A percentile compares a stretch with the other conserved stretches of the same genome.
phyloP scores from a whole-genome alignment of 2,797 vertebrate genomes.

The Pantherophis vulpinus region DNA sequence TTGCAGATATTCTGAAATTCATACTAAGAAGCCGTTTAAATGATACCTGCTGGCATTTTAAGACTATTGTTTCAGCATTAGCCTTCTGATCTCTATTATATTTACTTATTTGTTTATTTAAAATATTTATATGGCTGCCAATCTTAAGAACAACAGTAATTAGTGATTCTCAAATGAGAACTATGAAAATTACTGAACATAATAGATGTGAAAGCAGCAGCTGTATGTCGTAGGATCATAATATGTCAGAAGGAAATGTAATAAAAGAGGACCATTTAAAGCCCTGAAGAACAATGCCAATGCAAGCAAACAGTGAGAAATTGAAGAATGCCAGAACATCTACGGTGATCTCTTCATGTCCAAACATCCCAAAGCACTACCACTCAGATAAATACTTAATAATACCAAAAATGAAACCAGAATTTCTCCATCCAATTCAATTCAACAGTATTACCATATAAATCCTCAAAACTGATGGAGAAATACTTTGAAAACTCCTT shows the following conservation, averaged over 20 bases:
- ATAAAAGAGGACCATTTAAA: background rate
- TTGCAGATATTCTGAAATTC: background rate
- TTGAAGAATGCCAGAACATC: background rate
- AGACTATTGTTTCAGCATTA: slow-evolving; percentile 26
- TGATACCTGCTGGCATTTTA: slow-evolving; percentile 2
- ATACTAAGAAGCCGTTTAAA: background rate
- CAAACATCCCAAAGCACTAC: background rate
- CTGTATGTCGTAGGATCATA: background rate
- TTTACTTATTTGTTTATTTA: background rate
- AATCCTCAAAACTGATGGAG: background rate
- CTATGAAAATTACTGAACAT: background rate
- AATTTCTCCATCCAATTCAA: background rate
- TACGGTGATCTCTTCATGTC: background rate
- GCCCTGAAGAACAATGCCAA: background rate
- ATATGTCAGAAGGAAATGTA: background rate
- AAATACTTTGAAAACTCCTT: background rate
- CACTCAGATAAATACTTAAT: background rate
- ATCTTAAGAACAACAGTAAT: background rate
- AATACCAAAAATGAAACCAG: background rate
- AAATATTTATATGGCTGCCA: background rate
- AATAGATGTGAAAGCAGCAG: background rate
- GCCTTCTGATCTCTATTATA: background rate
- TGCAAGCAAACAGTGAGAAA: background rate
- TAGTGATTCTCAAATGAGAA: background rate
- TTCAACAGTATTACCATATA: background rate